Evolutionary conservation across 2,113 vertebrate species (phyloP).

Genomic region (Rhineura floridana): DNA sequence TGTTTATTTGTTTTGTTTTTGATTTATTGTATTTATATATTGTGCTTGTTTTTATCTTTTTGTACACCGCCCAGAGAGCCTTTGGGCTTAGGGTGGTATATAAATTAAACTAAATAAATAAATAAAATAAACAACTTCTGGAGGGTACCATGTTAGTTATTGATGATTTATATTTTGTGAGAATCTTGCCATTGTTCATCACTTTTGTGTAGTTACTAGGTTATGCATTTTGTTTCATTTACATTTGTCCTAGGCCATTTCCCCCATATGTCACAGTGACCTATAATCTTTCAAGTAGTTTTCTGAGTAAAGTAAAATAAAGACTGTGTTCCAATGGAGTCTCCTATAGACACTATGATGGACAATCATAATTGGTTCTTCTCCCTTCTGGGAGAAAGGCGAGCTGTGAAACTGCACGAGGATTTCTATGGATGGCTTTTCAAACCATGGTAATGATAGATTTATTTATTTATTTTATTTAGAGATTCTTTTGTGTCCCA

Average conservation of each 20-base stretch:
- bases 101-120: too few species aligned
- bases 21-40: too few species aligned
- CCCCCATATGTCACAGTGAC: not conserved
- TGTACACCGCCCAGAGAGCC: too few species aligned
- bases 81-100: too few species aligned
- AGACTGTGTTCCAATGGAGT: not conserved
- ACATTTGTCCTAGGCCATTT: not conserved
- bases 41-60: too few species aligned
- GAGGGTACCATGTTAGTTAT: too few species aligned
- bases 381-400: not conserved
- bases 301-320: not conserved
- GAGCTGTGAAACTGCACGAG: not conserved
- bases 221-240: slow-evolving; percentile 23
- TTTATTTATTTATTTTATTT: not conserved
- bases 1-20: too few species aligned
- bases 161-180: not conserved
- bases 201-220: not conserved
- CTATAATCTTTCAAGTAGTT: not conserved
- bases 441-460: not conserved
- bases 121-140: too few species aligned
- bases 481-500: slow-evolving; percentile 4
- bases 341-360: too few species aligned
- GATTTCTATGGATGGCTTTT: slow-evolving; percentile 8
- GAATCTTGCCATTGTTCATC: not conserved
- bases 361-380: slow-evolving; percentile 18